These are phyloP conservation scores for Pipistrellus nathusii DNA, from an alignment of 2,797 vertebrate genomes.

Conservation along the genomic window DNA sequence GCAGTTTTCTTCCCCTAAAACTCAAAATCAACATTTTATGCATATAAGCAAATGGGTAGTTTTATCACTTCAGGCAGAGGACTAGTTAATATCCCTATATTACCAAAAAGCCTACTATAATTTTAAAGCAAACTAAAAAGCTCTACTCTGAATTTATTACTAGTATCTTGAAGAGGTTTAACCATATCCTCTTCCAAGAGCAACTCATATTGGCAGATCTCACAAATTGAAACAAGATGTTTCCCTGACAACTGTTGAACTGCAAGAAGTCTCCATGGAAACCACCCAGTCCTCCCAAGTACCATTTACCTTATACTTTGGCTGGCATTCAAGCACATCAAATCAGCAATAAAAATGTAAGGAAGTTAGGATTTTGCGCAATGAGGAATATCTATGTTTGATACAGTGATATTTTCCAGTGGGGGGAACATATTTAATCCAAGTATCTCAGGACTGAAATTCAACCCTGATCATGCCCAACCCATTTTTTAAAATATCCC, in stretches of 20 bases:
- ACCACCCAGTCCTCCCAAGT: conserved; percentile 59
- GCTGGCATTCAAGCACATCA: conserved; percentile 74
- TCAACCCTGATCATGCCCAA: conserved; percentile 4
- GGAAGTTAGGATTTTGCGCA: conserved; percentile 33
- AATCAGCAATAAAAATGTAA: conserved; percentile 70
- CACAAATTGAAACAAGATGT: conserved; percentile 69
- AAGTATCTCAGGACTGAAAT: conserved; percentile 54
- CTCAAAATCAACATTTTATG: conserved; percentile 54
- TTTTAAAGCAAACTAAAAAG: conserved; percentile 35
- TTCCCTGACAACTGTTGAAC: conserved; percentile 78
- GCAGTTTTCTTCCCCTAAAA: conserved; percentile 29
- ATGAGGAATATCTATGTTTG: conserved; percentile 49
- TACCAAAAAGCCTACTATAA: conserved; percentile 56
- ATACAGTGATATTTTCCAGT: conserved; percentile 55
- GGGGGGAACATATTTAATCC: conserved; percentile 1
- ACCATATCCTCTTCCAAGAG: conserved; percentile 62
- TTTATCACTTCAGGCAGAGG: conserved; percentile 51
- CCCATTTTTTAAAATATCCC: conserved; percentile 37
- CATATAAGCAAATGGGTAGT: conserved; percentile 33
- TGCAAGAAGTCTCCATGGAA: conserved; percentile 71
- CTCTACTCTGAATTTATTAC: conserved; percentile 60
- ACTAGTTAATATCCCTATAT: conserved; percentile 45
- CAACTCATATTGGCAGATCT: conserved; percentile 59
- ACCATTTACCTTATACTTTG: conserved; percentile 71
- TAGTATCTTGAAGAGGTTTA: conserved; percentile 55